These are phyloP conservation scores for Caenorhabditis inopinata DNA, from an alignment of 1,140 invertebrate species.

Conservation along the genomic window DNA sequence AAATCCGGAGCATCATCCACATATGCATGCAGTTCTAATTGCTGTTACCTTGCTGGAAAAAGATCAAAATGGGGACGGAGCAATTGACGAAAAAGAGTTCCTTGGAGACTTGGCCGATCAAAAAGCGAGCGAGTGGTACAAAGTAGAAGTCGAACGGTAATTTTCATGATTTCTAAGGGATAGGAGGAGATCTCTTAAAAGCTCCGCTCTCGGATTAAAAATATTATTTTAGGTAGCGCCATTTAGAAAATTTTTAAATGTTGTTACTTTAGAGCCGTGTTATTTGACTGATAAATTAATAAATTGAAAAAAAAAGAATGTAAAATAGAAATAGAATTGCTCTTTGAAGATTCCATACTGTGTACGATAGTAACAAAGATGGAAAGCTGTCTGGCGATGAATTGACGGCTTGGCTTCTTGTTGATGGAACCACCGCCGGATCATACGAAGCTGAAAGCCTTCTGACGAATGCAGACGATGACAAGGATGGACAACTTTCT, in stretches of 20 bases:
- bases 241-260: too few relatives aligned
- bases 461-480: not conserved
- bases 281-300: too few relatives aligned
- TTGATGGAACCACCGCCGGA: constrained; percentile 4
- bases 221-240: too few relatives aligned
- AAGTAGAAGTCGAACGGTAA: constrained; percentile 22
- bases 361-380: constrained; percentile 13
- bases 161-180: not conserved
- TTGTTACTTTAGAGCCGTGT: too few relatives aligned
- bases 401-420: not conserved
- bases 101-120: constrained; percentile 14
- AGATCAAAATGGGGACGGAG: constrained; percentile 35
- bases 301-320: too few relatives aligned
- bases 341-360: constrained; percentile 13
- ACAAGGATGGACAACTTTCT: constrained; percentile 21
- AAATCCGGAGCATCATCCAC: constrained; percentile 22
- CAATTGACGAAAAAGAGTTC: constrained; percentile 20
- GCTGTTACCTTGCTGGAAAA: constrained; percentile 1
- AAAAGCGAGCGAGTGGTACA: constrained; percentile 21
- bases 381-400: constrained; percentile 32
- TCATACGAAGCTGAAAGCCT: not conserved
- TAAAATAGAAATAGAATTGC: too few relatives aligned
- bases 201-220: too few relatives aligned
- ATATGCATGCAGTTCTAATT: constrained; percentile 27
- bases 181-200: too few relatives aligned